Evolutionary conservation across 2,888 invertebrate genomes (phyloP), one percentile per base, ranked within the genome.

Genomic region (Spodoptera picta): DNA sequence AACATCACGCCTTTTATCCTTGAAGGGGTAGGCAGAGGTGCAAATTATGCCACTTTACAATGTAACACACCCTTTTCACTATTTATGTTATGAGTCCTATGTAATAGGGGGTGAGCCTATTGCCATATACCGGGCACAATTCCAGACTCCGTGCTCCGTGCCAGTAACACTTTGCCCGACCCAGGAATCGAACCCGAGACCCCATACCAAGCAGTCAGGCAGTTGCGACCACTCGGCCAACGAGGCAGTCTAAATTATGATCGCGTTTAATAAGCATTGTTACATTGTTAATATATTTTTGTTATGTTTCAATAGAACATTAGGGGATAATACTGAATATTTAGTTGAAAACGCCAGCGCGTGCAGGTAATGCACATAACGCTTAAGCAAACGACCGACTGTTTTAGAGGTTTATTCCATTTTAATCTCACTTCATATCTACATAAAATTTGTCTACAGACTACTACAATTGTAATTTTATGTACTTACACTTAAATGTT

Each of bases 351-450:
- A 69, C 67, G 74, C 73, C 62, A 67, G 62, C 76, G 83, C 76
- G 79, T 87, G 86, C 88, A 89, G 87, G 88, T 90, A 90, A 90
- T 90, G 89, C 88, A 82, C 77, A 84, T 80, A 83, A 82, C 90
- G 88, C 83, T 90, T 90, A 90, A 83, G 88, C 85, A 87, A 90
- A 90, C 87, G 89, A 88, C 83, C 83, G 69, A 71, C 76, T 80
- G 80, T 85, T 81, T 86, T 81, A 82, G 79, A 81, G 78, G 80
- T 83, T 83, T 83, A 81, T 83, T 84, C 83, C 86, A 81, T 82
- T 80, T 80, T 77, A 73, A 72, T 64, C 61, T 55, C 65, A 70
- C 59, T 79, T 65, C 61, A 60, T 75, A 73, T 69, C 56, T 58
- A 45, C 61, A 60, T 72, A 57, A 42, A 72, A 50, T 69, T 54